Evolutionary conservation across 2,797 vertebrate species (phyloP), one percentile per base, ranked within the genome.

Genomic region (Poecile montanus): DNA sequence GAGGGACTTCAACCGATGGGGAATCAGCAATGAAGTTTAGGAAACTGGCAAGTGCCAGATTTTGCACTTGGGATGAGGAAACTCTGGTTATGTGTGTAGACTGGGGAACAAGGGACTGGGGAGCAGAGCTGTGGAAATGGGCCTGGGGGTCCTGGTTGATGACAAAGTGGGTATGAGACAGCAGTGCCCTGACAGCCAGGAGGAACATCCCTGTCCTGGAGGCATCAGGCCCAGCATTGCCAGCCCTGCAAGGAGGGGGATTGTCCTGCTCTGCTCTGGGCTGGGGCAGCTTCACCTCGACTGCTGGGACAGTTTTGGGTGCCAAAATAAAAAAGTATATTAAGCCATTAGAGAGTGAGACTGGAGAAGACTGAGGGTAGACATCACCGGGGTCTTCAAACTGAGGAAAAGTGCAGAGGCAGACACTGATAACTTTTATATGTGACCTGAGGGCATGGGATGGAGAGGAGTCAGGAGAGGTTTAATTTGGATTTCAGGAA

Each of bases 211-310:
- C 5, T 76, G 25, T 40, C 25, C 56, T 56, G 34, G 4, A 16
- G 20, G 1, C 7, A 47, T 3, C 10, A 29, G 30, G 6, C 3
- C 2, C 10, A 61, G 9, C 29, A 38, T 12, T 0, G 0, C 2
- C 19, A n/a, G 23, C 7, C 0, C 0, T 29, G 10, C 10, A n/a
- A 53, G 13, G 13, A 2, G 54, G 11, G 20, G 11, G 7, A 25
- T 40, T 63, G 26, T 71, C 14, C 36, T 0, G 0, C 2, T 42
- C 65, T 34, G 6, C 11, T 32, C 14, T 42, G 34, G 0, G 0
- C 8, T 56, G 26, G 11, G 12, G 15, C 0, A 0, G 8, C 18
- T 36, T 56, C 17, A 16, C 15, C 26, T 27, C 1, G 0, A 78
- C 22, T 51, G 3, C 10, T 27, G 7, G 5, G 5, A 2, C 4